phyloP scores from a whole-genome alignment of 2,113 vertebrate species.

The Equus quagga region DNA sequence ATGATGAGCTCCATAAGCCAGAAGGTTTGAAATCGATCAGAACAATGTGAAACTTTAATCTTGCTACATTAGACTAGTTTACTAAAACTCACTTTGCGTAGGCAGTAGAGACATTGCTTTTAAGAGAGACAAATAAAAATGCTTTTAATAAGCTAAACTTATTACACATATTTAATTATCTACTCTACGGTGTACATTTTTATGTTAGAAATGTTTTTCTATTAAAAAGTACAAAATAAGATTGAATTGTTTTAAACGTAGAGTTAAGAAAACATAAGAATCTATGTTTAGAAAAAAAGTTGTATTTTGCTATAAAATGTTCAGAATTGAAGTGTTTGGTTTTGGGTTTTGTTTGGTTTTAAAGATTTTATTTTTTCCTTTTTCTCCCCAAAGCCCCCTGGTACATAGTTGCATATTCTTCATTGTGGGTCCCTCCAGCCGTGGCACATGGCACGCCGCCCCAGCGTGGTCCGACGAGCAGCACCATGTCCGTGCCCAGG shows the following conservation, averaged over 20 bases:
- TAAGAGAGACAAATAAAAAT: constrained; percentile 61
- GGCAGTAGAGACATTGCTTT: neutral
- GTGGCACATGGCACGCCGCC: no score
- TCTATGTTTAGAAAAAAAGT: constrained; percentile 50
- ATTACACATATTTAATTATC: constrained; percentile 34
- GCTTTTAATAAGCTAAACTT: constrained; percentile 66
- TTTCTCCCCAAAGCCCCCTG: no score
- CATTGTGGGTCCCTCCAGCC: no score
- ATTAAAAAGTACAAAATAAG: constrained; percentile 47
- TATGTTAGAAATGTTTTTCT: constrained; percentile 64
- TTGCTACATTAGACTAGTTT: constrained; percentile 45
- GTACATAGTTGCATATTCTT: no score
- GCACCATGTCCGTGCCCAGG: no score
- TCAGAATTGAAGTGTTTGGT: neutral
- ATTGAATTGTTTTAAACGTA: constrained; percentile 34
- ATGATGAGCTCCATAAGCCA: constrained; percentile 66
- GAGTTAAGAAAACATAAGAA: constrained; percentile 15
- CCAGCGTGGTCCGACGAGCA: no score
- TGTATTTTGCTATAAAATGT: constrained; percentile 24
- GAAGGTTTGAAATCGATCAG: constrained; percentile 63
- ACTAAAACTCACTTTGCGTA: neutral
- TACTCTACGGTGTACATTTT: constrained; percentile 9
- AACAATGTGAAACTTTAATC: neutral
- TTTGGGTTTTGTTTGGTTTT: no score
- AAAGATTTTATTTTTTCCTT: no score